Evolutionary conservation across 2,888 invertebrate genomes (phyloP), one percentile per base, ranked within the genome.

Genomic region (Cheilosia impressa): DNA sequence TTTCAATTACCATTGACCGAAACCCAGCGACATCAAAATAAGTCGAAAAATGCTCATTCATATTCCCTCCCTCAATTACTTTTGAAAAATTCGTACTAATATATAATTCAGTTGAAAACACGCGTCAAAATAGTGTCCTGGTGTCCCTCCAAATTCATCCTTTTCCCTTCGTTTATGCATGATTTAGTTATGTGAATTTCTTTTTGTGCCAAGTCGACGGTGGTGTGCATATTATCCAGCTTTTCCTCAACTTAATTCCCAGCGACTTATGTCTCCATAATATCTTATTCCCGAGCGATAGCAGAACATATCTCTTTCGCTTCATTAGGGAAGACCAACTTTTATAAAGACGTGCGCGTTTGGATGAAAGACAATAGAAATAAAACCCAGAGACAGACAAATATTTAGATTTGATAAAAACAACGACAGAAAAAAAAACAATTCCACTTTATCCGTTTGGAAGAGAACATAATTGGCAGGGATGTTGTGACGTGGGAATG

Each of bases 381-480:
- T 7, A 10, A 50, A 31, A 9, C n/a, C 24, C 43, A 24, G 22
- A 41, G 24, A 31, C 57, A 71, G 24, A 38, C 50, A 50, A 45
- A 50, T 43, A 68, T 69, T 63, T 50, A 43, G 6, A 73, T 55
- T 53, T 55, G 45, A 63, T 22, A 63, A 41, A 63, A 50, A 41
- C 17, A 41, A 31, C 7, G 31, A 31, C 31, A 57, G 41, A 22
- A 38, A 47, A 63, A 31, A 43, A 45, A 17, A 41, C 43, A 71
- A 66, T 45, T 45, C 41, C 13, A 41, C 31, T 47, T 19, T 27
- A 19, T 69, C 41, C 24, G 10, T 19, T 63, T 41, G n/a, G 52
- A 15, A 34, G 22, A 34, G 50, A 43, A 50, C 52, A 52, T 69
- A 81, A 69, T 76, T 76, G 81, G 69, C 81, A 43, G 52, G 55